A percentile compares a stretch with the other conserved stretches of the same genome.
These are phyloP conservation scores for Trididemnum miniatum DNA, from an alignment of 23 tunicate genomes.

Conservation along the genomic window DNA sequence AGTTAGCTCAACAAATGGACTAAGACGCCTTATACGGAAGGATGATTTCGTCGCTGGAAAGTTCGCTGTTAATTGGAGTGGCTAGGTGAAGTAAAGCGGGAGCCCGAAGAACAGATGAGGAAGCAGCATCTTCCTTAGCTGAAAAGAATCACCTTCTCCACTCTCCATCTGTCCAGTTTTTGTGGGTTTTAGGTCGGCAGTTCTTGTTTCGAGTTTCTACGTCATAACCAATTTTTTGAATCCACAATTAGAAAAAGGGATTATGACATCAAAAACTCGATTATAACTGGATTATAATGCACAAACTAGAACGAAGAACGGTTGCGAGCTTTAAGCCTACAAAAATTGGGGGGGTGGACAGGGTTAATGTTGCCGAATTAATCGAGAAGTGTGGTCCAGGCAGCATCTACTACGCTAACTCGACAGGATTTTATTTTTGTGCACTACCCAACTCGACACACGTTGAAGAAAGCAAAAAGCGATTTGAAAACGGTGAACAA, in stretches of 20 bases:
- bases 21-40: slow-evolving; percentile 20
- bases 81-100: slow-evolving; percentile 22
- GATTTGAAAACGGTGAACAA: slow-evolving; percentile 27
- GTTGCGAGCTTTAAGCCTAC: too few species aligned
- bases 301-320: too few species aligned
- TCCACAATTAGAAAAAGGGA: too few species aligned
- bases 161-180: too few species aligned
- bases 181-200: too few species aligned
- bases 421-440: slow-evolving; percentile 28
- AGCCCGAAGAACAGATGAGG: slow-evolving; percentile 42
- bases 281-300: too few species aligned
- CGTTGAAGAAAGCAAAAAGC: slow-evolving; percentile 24
- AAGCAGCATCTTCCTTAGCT: slow-evolving; percentile 38
- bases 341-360: too few species aligned
- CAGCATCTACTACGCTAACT: slow-evolving; percentile 35
- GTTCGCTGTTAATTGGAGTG: slow-evolving; percentile 23
- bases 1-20: slow-evolving; percentile 43
- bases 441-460: slow-evolving; percentile 36
- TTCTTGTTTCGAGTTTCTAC: too few species aligned
- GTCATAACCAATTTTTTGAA: too few species aligned
- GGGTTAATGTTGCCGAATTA: slow-evolving; percentile 29
- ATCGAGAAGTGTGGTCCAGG: slow-evolving; percentile 34
- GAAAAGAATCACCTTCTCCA: too few species aligned
- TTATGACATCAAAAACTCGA: too few species aligned
- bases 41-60: slow-evolving; percentile 52